Base-by-base conservation (phyloP, 2,888 invertebrate species). In the Bunonema sp. region DNA sequence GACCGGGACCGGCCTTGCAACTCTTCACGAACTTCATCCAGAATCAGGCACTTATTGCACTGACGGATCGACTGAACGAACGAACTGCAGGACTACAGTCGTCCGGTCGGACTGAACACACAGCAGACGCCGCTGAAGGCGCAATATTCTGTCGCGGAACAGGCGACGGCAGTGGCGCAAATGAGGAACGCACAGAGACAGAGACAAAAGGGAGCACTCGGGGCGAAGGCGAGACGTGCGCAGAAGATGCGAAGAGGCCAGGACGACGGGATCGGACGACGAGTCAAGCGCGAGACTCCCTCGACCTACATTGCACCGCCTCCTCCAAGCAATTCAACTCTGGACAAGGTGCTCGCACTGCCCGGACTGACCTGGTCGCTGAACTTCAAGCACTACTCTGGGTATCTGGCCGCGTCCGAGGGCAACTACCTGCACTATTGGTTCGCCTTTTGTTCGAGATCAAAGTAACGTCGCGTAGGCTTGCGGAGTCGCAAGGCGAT, bases 1-100 rank as follows among this genome's bases (percentile, higher is more conserved):
- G 84, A 66, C 82, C 84, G 0, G 77, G 79, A 57, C 81, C 81
- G 79, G 79, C 81, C 1, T 75, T 78, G 16, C 79, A 82, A 69
- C 72, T 84, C 68, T 80, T 84, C 34, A 77, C 76, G 18, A 72
- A 78, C 46, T 79, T 82, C 46, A 44, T 61, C 35, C 30, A 46
- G 16, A 44, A 46, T 21, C 50, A 50, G n/a, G n/a, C n/a, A n/a
- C n/a, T n/a, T n/a, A n/a, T n/a, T n/a, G n/a, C n/a, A n/a, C n/a
- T n/a, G n/a, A n/a, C n/a, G n/a, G n/a, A n/a, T n/a, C n/a, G n/a
- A n/a, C n/a, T n/a, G n/a, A n/a, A n/a, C n/a, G n/a, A n/a, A n/a
- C n/a, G n/a, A n/a, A n/a, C n/a, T n/a, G n/a, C n/a, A n/a, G n/a
- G n/a, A n/a, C n/a, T n/a, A n/a, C n/a, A n/a, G n/a, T n/a, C n/a